Conservation (phyloP, 2,797 vertebrate genomes). For the Tympanoctomys barrerae region DNA sequence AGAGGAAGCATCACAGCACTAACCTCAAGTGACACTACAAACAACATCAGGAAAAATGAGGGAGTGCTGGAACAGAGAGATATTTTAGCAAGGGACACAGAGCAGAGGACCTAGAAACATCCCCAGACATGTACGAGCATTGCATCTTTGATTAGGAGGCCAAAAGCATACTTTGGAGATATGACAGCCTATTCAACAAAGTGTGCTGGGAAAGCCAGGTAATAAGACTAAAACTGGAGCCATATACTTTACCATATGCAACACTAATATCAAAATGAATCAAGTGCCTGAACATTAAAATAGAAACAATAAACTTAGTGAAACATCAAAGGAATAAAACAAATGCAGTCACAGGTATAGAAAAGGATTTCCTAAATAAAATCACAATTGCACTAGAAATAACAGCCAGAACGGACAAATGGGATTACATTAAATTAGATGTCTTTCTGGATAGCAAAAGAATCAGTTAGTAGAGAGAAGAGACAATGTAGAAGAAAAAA, state of each 20-base stretch:
- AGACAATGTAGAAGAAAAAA: neutral
- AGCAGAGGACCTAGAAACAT: neutral
- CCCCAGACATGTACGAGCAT: neutral
- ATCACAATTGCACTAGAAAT: neutral
- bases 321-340: neutral
- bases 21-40: neutral
- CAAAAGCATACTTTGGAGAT: neutral
- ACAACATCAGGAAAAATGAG: neutral
- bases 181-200: neutral
- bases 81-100: neutral
- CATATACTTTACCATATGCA: neutral
- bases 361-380: neutral
- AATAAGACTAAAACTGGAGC: neutral
- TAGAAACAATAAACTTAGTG: neutral
- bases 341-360: neutral
- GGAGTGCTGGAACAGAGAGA: neutral
- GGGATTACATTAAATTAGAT: neutral
- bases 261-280: neutral
- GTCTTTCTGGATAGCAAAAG: neutral
- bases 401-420: neutral
- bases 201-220: neutral
- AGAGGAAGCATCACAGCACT: neutral
- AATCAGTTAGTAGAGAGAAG: neutral
- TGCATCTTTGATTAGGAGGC: neutral
- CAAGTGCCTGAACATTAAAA: neutral